Percentiles rank a stretch among this genome's conserved stretches.
These are phyloP conservation scores for Archegozetes longisetosus DNA, from an alignment of 1,140 invertebrate genomes.

Conservation along the genomic window DNA sequence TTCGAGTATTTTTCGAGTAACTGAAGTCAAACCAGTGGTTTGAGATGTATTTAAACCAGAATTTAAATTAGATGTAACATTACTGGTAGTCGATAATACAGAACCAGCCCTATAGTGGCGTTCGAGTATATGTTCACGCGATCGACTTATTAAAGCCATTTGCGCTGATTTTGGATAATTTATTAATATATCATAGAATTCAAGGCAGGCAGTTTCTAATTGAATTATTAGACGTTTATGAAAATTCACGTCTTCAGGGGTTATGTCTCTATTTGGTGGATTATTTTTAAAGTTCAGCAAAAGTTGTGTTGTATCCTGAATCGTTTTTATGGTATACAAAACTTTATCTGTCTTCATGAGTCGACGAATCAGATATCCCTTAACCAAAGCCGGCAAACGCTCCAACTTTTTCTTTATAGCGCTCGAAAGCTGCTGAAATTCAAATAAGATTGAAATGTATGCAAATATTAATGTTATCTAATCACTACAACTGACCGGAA, in stretches of 20 bases:
- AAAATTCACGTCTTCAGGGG: conserved; percentile 7
- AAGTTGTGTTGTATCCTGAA: conserved; percentile 11
- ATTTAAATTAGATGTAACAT: no score
- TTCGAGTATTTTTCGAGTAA: neutral
- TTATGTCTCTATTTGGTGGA: neutral
- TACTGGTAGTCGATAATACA: neutral
- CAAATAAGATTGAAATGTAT: no score
- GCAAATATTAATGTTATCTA: no score
- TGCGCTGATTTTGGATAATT: neutral
- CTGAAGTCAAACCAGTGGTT: neutral
- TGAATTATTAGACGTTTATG: conserved; percentile 10
- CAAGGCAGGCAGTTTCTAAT: conserved; percentile 11
- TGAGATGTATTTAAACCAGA: neutral
- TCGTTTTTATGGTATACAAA: conserved; percentile 42
- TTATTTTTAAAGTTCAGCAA: conserved; percentile 2
- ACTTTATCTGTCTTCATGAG: conserved; percentile 61
- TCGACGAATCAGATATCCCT: conserved; percentile 58
- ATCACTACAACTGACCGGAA: no score
- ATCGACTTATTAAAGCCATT: conserved; percentile 9
- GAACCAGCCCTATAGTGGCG: neutral
- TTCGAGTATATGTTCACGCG: conserved; percentile 3
- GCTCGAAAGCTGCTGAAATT: no score
- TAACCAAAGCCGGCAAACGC: conserved; percentile 47
- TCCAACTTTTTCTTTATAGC: conserved; percentile 26
- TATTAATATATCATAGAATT: conserved; percentile 13